These are phyloP conservation scores for Xylocampa areola DNA, from an alignment of 2,888 invertebrate genomes.

Conservation along the genomic window DNA sequence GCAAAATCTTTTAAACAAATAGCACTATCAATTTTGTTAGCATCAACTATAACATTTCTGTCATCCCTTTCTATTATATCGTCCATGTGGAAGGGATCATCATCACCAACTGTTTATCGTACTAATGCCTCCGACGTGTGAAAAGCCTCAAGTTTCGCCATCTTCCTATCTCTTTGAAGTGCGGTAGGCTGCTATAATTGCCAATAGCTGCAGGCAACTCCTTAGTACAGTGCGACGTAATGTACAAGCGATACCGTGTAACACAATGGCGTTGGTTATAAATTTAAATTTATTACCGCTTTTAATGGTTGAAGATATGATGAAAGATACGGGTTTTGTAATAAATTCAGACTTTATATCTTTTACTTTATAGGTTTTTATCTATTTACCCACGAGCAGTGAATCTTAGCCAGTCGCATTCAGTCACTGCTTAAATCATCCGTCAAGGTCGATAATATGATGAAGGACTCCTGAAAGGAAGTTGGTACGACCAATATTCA, in stretches of 20 bases:
- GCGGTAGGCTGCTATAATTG: constrained; percentile 82
- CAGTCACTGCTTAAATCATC: too few relatives aligned
- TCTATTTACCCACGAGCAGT: too few relatives aligned
- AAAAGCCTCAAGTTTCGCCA: constrained; percentile 69
- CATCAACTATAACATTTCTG: neutral
- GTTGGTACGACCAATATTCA: neutral
- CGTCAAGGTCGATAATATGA: too few relatives aligned
- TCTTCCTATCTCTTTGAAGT: constrained; percentile 79
- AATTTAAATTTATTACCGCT: constrained; percentile 39
- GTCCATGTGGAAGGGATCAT: constrained; percentile 14
- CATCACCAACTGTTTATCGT: constrained; percentile 62
- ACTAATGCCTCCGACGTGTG: constrained; percentile 62
- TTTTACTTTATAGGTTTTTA: neutral
- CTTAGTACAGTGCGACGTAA: constrained; percentile 54
- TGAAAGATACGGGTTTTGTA: constrained; percentile 9
- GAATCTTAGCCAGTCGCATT: too few relatives aligned
- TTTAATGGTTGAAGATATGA: constrained; percentile 23
- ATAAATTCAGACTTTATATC: constrained; percentile 23
- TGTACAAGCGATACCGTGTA: constrained; percentile 40
- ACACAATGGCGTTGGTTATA: constrained; percentile 20
- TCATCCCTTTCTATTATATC: neutral
- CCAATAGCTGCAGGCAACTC: constrained; percentile 83
- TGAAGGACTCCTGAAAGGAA: too few relatives aligned
- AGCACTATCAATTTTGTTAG: neutral
- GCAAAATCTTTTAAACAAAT: neutral